These are phyloP conservation scores for Stictonetta naevosa DNA, from an alignment of 2,113 vertebrate genomes.

Conservation along the genomic window DNA sequence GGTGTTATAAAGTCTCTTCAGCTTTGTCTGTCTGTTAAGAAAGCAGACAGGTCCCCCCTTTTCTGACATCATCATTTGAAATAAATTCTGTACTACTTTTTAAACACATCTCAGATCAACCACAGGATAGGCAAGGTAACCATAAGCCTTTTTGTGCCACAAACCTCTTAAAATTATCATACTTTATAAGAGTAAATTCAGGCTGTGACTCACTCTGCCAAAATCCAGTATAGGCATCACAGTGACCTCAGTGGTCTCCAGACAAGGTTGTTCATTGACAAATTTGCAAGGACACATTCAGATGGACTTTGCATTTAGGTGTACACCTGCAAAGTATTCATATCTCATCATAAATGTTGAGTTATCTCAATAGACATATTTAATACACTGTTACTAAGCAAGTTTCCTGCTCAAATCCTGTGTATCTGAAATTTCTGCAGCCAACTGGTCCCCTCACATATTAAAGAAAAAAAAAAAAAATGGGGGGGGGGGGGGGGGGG, in stretches of 20 bases:
- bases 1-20: background rate
- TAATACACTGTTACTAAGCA: background rate
- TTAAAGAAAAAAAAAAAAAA: background rate
- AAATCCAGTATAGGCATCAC: background rate
- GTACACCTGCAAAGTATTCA: background rate
- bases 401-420: background rate
- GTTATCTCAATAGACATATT: background rate
- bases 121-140: rapidly evolving
- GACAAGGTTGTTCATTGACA: background rate
- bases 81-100: background rate
- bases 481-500: too few species aligned
- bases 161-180: background rate
- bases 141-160: background rate
- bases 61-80: background rate
- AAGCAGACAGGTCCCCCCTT: background rate
- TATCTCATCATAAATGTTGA: background rate
- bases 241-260: background rate
- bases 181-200: background rate
- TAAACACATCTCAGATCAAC: background rate
- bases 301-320: background rate
- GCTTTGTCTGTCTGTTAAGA: background rate
- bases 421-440: background rate
- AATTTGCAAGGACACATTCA: background rate
- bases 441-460: background rate
- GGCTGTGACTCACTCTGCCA: background rate